Base-by-base conservation (phyloP, 2,888 invertebrate genomes). In the Scaptomyza flava region DNA sequence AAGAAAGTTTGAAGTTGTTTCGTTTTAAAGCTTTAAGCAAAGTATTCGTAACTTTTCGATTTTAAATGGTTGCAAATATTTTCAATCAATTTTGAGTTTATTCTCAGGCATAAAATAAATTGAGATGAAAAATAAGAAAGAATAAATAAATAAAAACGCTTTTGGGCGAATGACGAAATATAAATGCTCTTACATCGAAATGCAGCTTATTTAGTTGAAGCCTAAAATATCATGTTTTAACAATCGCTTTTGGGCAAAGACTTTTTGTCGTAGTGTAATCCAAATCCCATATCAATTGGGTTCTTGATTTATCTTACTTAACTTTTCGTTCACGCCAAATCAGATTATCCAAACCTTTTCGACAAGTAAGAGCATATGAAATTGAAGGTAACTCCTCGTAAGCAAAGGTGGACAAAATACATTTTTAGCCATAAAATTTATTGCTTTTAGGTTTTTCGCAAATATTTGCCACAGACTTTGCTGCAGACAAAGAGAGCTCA, bases 401-500 rank as follows among this genome's bases (percentile, higher is more conserved):
- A 17, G 6, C 38, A 9, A 41, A 81, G 81, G 79, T 84, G 81
- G 59, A 79, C 70, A 75, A 83, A 86, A 79, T 84, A 27, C 86
- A 86, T 81, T 79, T 83, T 81, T 81, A 77, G 68, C 75, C 86
- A 86, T 79, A 52, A 72, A 84, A 84, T 84, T 83, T 83, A 86
- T 84, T 81, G 77, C 86, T 84, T 83, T 86, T 69, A 74, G 81
- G 72, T 79, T 63, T 61, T 45, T 61, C 61, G 36, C 62, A 63
- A 63, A 60, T 60, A 63, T 63, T 60, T 60, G 48, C 61, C 69
- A 65, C 82, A 63, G 50, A 63, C 62, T 7, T 7, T 36, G 48
- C 48, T 60, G 48, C 23, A 63, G 41, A 43, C 42, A 60, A 4
- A 41, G 41, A 41, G 68, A 62, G 56, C 68, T 70, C 68, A 82